phyloP scores from a whole-genome alignment of 2,113 vertebrate genomes.

The Rhizomys pruinosus region DNA sequence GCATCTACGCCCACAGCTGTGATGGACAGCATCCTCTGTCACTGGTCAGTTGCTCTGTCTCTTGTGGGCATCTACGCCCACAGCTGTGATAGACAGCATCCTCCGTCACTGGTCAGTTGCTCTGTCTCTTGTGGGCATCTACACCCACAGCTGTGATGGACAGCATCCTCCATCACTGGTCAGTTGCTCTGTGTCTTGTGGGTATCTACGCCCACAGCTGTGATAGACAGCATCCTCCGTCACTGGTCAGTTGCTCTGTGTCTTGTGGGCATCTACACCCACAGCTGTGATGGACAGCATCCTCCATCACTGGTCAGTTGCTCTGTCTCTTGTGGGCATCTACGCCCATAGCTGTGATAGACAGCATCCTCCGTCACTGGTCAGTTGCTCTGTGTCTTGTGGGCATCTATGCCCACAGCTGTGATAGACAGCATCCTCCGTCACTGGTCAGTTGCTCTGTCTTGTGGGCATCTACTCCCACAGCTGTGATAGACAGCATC shows the following conservation, averaged over 20 bases:
- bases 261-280: neutral
- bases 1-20: rapidly evolving
- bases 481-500: neutral
- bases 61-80: neutral
- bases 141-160: rapidly evolving
- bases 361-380: neutral
- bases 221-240: neutral
- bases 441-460: too few species aligned
- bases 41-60: too few species aligned
- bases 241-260: too few species aligned
- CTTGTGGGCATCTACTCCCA: neutral
- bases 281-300: neutral
- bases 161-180: neutral
- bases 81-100: neutral
- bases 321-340: neutral
- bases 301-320: too few species aligned
- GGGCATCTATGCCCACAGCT: rapidly evolving
- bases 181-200: too few species aligned
- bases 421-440: neutral
- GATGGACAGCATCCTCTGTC: neutral
- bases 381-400: too few species aligned
- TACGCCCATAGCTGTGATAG: rapidly evolving
- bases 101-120: too few species aligned
- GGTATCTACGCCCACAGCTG: rapidly evolving
- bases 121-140: neutral